A percentile compares a stretch with the other conserved stretches of the same genome.
These are phyloP conservation scores for Drosophila ustulata DNA, from an alignment of 2,888 invertebrate species.

Conservation along the genomic window DNA sequence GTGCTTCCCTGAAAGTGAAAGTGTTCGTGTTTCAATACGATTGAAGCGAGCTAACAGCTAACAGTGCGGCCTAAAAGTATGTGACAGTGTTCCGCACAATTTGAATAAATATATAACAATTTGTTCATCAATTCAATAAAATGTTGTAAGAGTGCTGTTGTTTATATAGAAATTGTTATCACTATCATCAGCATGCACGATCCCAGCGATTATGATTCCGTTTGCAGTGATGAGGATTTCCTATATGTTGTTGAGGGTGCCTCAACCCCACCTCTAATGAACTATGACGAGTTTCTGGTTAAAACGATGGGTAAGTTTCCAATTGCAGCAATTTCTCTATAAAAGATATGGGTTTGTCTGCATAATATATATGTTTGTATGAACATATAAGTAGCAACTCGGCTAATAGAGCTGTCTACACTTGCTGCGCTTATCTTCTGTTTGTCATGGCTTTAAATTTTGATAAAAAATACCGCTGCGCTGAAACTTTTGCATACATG, in stretches of 20 bases:
- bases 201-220: constrained; percentile 73
- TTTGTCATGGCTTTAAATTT: constrained; percentile 64
- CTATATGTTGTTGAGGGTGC: constrained; percentile 58
- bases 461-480: constrained; percentile 66
- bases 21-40: background rate
- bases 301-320: constrained; percentile 69
- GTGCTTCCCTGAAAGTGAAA: background rate
- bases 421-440: constrained; percentile 65
- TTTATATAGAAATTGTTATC: background rate
- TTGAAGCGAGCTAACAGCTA: background rate
- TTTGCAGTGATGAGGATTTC: constrained; percentile 67
- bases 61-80: constrained; percentile 54
- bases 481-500: constrained; percentile 43
- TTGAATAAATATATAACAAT: background rate
- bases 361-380: constrained; percentile 10
- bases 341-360: background rate
- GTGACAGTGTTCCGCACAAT: constrained; percentile 31
- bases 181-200: constrained; percentile 62
- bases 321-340: constrained; percentile 1
- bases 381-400: constrained; percentile 2
- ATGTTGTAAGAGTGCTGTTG: background rate
- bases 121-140: background rate
- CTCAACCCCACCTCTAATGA: constrained; percentile 62
- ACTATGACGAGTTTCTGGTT: constrained; percentile 66
- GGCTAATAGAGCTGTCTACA: constrained; percentile 45